Evolutionary conservation across 2,113 vertebrate genomes (phyloP).

Genomic region (Microtus pennsylvanicus): DNA sequence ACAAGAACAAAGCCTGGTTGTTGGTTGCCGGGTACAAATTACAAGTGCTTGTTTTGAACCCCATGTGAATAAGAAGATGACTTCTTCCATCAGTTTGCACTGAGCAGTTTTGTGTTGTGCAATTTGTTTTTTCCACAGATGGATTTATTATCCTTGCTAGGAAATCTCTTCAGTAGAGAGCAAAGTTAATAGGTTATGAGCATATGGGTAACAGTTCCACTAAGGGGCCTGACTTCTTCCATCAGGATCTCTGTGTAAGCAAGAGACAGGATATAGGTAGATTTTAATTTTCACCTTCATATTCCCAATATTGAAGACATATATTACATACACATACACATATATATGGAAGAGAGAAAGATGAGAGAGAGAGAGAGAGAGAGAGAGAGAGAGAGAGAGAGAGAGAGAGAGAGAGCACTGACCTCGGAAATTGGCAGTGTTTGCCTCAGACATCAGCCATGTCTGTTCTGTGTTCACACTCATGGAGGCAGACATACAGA

Average conservation of each 20-base stretch:
- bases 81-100: neutral
- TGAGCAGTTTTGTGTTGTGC: constrained; percentile 37
- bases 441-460: neutral
- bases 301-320: neutral
- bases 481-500: neutral
- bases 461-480: neutral
- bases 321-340: neutral
- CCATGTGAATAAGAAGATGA: neutral
- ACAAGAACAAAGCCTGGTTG: neutral
- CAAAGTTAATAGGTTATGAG: constrained; percentile 51
- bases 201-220: constrained; percentile 50
- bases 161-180: constrained; percentile 47
- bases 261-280: constrained; percentile 30
- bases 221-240: constrained; percentile 11
- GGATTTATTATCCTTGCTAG: neutral
- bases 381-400: neutral
- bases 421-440: neutral
- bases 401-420: neutral
- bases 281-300: constrained; percentile 51
- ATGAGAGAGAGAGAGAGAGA: neutral
- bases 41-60: neutral
- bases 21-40: neutral
- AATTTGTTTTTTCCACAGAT: constrained; percentile 51
- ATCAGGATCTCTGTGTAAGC: constrained; percentile 15
- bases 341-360: neutral